Evolutionary conservation across 2,888 invertebrate genomes (phyloP), one percentile per base, ranked within the genome.

Genomic region (Polyploca ridens): DNA sequence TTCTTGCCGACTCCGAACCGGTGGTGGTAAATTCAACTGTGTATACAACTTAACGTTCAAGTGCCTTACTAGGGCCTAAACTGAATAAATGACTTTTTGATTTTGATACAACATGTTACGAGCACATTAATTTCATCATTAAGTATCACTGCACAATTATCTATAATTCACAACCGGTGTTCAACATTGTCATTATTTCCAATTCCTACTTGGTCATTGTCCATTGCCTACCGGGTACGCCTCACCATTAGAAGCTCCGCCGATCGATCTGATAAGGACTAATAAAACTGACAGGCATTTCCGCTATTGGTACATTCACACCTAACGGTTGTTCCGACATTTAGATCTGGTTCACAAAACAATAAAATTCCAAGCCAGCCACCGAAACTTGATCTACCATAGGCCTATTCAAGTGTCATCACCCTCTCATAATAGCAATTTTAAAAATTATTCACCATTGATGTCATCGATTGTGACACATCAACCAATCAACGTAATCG

Each of bases 331-430:
- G 79, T 85, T 87, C 81, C 78, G 81, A 77, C 84, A 83, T 87
- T 89, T 84, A 82, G 89, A 91, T 91, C 88, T 91, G 90, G 89
- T 91, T 89, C 88, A 88, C 84, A 86, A 85, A 88, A 90, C 90
- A 90, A 91, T 90, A 87, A 91, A 90, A 91, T 88, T 83, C 82
- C 84, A 77, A 69, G 74, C 79, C 77, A 83, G 82, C 83, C 84
- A 84, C 77, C 80, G 74, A 83, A 88, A 88, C 84, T 79, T 74
- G 84, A 83, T 86, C 79, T 75, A 78, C 75, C 77, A 79, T 80
- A 82, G 80, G 78, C 76, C 77, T 79, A 82, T 85, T 82, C 78
- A 79, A 83, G 81, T 82, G 78, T 82, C 79, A 77, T 78, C 78
- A 76, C 73, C 82, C 81, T 74, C 76, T 64, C 68, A 66, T 72